Percentiles rank a stretch among this genome's conserved stretches.
These are phyloP conservation scores for Thunnus maccoyii DNA, from an alignment of 2,113 vertebrate species.

Conservation along the genomic window DNA sequence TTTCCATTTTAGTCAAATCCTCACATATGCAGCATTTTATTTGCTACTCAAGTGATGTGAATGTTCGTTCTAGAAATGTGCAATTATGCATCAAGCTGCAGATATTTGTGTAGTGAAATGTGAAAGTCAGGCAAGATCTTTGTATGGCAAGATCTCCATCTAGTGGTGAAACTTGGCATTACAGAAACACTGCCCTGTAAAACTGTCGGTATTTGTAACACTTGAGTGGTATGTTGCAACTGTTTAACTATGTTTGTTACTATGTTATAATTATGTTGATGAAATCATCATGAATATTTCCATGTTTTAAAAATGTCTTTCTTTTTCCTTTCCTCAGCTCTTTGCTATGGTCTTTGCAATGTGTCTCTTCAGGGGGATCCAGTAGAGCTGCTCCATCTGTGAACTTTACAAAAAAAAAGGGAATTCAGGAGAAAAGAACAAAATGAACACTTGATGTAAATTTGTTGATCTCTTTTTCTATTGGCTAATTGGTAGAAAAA, in stretches of 20 bases:
- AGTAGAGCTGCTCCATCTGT: constrained; percentile 81
- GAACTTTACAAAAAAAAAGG: constrained; percentile 71
- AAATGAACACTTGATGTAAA: constrained; percentile 75
- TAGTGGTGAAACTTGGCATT: constrained; percentile 53
- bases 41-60: constrained; percentile 7
- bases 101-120: background rate
- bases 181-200: constrained; percentile 1
- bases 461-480: constrained; percentile 85
- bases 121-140: background rate
- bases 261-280: background rate
- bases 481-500: constrained; percentile 70
- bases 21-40: constrained; percentile 16
- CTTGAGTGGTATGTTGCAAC: background rate
- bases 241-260: background rate
- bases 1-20: constrained; percentile 8
- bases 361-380: constrained; percentile 97
- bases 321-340: constrained; percentile 83
- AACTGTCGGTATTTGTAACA: background rate
- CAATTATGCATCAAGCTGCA: constrained; percentile 8
- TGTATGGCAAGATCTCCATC: constrained; percentile 60
- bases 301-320: background rate
- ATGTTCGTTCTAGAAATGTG: constrained; percentile 10
- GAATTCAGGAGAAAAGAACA: constrained; percentile 71
- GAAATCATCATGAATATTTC: background rate
- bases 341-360: constrained; percentile 97